Evolutionary conservation across 2,888 invertebrate genomes (phyloP), one percentile per base, ranked within the genome.

Genomic region (Lacanobia wlatinum): DNA sequence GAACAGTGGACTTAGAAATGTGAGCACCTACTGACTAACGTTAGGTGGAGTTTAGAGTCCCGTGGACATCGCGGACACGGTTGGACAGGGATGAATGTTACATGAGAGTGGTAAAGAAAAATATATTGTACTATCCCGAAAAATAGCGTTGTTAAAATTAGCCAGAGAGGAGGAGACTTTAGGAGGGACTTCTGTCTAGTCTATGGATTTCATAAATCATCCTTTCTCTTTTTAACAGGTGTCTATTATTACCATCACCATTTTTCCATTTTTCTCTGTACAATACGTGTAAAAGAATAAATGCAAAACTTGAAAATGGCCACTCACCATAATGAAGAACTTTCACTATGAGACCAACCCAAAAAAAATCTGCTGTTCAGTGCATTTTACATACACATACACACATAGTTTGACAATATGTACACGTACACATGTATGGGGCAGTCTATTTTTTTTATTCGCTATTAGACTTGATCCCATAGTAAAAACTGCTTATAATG

Each of bases 21-120:
- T 76, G 75, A 85, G 82, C 84, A 84, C 82, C 82, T 84, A 86
- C 77, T 70, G 66, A 68, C 76, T 86, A 82, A 77, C n/a, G 53
- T 70, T 43, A 60, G 61, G 69, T 74, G 65, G 63, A 77, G 84
- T 86, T 84, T 84, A 84, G 48, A 79, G 84, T 84, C 85, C 65
- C 10, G 56, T 61, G 70, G 86, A 84, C 84, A 55, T 72, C 61
- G 58, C 72, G 70, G 40, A 58, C 66, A 56, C 76, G 55, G 60
- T 65, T 75, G 70, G 68, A 72, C 48, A 46, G 55, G 34, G 43
- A 46, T 43, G 59, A 23, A 23, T 48, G 50, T 10, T 70, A 48
- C 12, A 68, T 60, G 67, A 76, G 16, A 53, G 23, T 56, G 18
- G 52, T 55, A 7, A 68, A 67, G 58, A 18, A 73, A 73, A 40